phyloP scores from a whole-genome alignment of 2,888 invertebrate genomes.

The Trachelus iudaicus region DNA sequence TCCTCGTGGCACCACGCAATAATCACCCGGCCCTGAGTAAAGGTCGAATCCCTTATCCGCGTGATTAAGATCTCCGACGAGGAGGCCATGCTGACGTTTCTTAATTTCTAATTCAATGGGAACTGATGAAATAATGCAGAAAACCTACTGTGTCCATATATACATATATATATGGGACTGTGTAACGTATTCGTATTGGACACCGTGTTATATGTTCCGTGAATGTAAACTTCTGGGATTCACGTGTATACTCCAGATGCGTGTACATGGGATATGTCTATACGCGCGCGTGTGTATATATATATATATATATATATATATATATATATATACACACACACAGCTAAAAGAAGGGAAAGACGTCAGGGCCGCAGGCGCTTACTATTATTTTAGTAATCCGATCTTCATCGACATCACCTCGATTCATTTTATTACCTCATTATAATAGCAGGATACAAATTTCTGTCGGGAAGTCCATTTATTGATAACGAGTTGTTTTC shows the following conservation, averaged over 20 bases:
- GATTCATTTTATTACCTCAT: not conserved
- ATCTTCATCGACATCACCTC: not conserved
- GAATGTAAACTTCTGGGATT: too few species aligned
- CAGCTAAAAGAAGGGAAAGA: not conserved
- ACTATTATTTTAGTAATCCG: constrained; percentile 10
- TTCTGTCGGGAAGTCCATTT: too few species aligned
- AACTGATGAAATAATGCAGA: constrained; percentile 23
- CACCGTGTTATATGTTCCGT: too few species aligned
- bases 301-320: too few species aligned
- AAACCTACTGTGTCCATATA: not conserved
- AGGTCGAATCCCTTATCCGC: not conserved
- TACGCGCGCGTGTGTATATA: too few species aligned
- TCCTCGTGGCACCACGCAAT: not conserved
- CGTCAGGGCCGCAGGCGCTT: constrained; percentile 18
- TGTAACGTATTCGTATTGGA: too few species aligned
- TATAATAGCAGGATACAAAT: too few species aligned
- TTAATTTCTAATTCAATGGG: constrained; percentile 24
- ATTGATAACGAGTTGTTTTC: too few species aligned
- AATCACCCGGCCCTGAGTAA: not conserved
- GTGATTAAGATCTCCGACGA: constrained; percentile 4
- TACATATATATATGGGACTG: not conserved
- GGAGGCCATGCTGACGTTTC: constrained; percentile 7
- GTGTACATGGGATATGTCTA: too few species aligned
- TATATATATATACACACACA: too few species aligned
- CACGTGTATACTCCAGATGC: too few species aligned